These are phyloP conservation scores for Podotricha telesiphe DNA, from an alignment of 2,888 invertebrate species.

Conservation along the genomic window DNA sequence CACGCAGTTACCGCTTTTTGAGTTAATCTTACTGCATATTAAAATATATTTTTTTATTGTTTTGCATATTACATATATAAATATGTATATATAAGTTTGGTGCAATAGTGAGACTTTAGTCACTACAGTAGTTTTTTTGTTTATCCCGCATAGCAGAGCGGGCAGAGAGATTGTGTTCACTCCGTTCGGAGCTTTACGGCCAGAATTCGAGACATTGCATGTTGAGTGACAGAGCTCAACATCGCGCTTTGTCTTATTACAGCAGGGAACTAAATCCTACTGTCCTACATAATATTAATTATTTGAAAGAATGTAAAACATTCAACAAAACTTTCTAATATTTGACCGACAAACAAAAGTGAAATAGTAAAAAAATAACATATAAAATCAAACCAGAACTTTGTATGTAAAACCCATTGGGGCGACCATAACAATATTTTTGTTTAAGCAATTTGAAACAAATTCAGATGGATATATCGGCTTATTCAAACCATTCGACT, in stretches of 20 bases:
- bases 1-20: neutral
- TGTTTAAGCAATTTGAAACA: slow-evolving; percentile 14
- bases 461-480: slow-evolving; percentile 18
- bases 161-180: no score
- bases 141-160: no score
- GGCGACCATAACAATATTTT: neutral
- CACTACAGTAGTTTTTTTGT: no score
- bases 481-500: slow-evolving; percentile 32
- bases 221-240: no score
- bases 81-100: neutral
- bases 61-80: no score
- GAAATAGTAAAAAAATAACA: neutral
- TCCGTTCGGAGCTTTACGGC: no score
- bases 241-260: no score
- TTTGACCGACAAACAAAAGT: neutral
- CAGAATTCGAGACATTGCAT: no score
- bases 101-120: no score
- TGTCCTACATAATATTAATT: no score
- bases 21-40: neutral
- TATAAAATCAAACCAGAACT: neutral
- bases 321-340: neutral
- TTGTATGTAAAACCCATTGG: slow-evolving; percentile 11
- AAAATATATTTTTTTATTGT: neutral
- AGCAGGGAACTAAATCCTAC: no score
- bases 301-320: neutral